Evolutionary conservation across 2,113 vertebrate species (phyloP).

Genomic region (Myiozetetes cayanensis): DNA sequence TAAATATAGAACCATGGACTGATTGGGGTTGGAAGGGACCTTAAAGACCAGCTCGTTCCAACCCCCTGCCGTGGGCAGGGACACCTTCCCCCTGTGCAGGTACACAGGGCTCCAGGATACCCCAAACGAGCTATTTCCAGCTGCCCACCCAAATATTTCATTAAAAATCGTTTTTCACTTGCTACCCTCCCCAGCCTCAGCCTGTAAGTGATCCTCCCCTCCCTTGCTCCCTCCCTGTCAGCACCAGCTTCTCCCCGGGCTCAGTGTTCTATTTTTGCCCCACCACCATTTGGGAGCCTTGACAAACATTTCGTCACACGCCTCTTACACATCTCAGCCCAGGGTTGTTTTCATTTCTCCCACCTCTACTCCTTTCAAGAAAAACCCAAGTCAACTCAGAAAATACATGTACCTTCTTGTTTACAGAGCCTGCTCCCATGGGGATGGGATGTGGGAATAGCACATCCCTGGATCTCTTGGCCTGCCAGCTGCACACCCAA

Average conservation of each 20-base stretch:
- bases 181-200: background rate
- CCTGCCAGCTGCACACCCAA: background rate
- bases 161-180: background rate
- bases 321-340: background rate
- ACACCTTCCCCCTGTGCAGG: background rate
- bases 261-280: conserved; percentile 11
- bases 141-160: background rate
- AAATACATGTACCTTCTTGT: background rate
- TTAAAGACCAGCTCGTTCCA: background rate
- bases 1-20: background rate
- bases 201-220: background rate
- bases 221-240: background rate
- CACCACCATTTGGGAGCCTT: background rate
- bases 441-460: background rate
- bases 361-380: background rate
- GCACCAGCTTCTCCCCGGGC: background rate
- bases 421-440: background rate
- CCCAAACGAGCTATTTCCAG: background rate
- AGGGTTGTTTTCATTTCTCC: background rate
- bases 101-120: background rate
- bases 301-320: background rate
- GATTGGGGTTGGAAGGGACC: background rate
- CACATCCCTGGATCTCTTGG: rapidly evolving
- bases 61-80: background rate
- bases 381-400: background rate